Evolutionary conservation across 1,140 invertebrate genomes (phyloP), one percentile per base, ranked within the genome.

Genomic region (Halotydeus destructor): DNA sequence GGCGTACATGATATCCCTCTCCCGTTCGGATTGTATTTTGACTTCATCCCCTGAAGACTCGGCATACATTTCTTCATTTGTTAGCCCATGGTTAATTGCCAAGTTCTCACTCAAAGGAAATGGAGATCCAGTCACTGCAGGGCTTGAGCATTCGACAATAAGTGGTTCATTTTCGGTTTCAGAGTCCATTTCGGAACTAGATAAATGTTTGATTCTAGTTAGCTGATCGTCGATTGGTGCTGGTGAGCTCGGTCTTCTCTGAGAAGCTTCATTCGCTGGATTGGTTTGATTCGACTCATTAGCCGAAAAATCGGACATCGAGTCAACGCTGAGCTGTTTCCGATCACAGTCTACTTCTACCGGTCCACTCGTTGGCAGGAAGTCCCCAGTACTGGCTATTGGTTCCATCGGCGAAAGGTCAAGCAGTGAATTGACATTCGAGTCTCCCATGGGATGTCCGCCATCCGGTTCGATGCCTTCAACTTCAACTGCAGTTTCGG

Each of bases 261-360:
- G 19, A 9, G 14, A 12, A 16, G 41, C 16, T 25, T 43, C 41
- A 35, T 12, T 26, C 3, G 14, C n/a, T 16, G 30, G 16, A n/a
- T n/a, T n/a, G 28, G n/a, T 11, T 30, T 11, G 11, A 30, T 30
- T n/a, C 11, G 28, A 30, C 9, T 30, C 28, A n/a, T n/a, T n/a
- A n/a, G n/a, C 18, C 16, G 34, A 30, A 18, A 44, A 12, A n/a
- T 44, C 43, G 8, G 43, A 37, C 21, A 35, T 44, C 16, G 39
- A 25, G 33, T 44, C 43, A 22, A 31, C 38, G 3, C 25, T 31
- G 11, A 44, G 23, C 18, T 44, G 43, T 6, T 44, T 25, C 19
- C 43, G 56, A 46, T 58, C 57, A 48, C 63, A 66, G 33, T 68
- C 67, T 12, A 64, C 60, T 55, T 71, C 68, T 18, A 68, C 66